These are phyloP conservation scores for Xenopus laevis DNA, from an alignment of 2,113 vertebrate species.

Conservation along the genomic window DNA sequence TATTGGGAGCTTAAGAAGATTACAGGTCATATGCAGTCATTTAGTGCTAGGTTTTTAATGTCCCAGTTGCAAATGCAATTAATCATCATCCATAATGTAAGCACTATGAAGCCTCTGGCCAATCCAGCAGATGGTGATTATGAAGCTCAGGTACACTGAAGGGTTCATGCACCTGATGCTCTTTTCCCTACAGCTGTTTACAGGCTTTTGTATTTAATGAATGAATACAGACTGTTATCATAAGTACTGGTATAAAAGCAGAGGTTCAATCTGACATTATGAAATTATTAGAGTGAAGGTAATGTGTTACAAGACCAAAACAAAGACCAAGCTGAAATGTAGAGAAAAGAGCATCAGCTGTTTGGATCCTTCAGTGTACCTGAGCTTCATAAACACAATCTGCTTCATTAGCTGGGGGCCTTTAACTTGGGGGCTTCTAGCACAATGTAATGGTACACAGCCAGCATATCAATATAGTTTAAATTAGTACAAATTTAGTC, in stretches of 20 bases:
- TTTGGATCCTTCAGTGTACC: slow-evolving; percentile 10
- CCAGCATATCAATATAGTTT: too few species aligned
- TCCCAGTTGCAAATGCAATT: slow-evolving; percentile 44
- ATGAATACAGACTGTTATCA: slow-evolving; percentile 8
- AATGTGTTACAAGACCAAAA: not conserved
- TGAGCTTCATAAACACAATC: slow-evolving; percentile 48
- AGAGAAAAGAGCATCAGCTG: slow-evolving; percentile 21
- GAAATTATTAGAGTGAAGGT: slow-evolving; percentile 16
- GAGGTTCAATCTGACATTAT: not conserved
- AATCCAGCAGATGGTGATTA: slow-evolving; percentile 44
- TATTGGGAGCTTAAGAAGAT: not conserved
- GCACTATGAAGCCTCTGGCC: slow-evolving; percentile 25
- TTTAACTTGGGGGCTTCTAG: slow-evolving; percentile 8
- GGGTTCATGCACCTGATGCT: slow-evolving; percentile 4
- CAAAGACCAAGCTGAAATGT: not conserved
- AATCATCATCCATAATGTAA: slow-evolving; percentile 43
- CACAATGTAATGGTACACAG: too few species aligned
- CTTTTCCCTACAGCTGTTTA: slow-evolving; percentile 13
- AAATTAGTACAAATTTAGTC: too few species aligned
- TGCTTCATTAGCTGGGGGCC: slow-evolving; percentile 18
- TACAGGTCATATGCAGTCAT: slow-evolving; percentile 1
- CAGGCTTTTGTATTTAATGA: slow-evolving; percentile 38
- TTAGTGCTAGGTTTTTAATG: slow-evolving; percentile 15
- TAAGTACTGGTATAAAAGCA: slow-evolving; percentile 3
- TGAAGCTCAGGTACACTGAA: slow-evolving; percentile 45